Conservation (phyloP, 92 coral and sea anemone species). For the Desmophyllum pertusum region DNA sequence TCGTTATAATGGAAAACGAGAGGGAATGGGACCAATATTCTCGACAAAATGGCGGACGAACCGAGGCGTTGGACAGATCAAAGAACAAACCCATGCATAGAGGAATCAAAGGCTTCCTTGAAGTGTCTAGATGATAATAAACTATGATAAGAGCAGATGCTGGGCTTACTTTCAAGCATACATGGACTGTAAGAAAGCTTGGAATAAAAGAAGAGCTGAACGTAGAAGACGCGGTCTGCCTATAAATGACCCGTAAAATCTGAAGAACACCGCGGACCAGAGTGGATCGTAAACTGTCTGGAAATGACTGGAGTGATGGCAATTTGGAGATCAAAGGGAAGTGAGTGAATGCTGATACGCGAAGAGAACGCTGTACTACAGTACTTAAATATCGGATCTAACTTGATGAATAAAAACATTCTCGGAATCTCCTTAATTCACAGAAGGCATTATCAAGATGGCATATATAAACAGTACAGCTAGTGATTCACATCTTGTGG, state of each 20-base stretch:
- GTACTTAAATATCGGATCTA: too few relatives aligned
- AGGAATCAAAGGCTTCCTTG: constrained; percentile 88
- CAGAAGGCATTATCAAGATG: neutral
- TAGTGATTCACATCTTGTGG: neutral
- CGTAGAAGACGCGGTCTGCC: constrained; percentile 86
- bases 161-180: constrained; percentile 88
- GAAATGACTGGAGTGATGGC: neutral
- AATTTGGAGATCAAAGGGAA: neutral
- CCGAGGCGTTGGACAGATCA: constrained; percentile 64
- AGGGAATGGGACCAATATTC: neutral
- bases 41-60: constrained; percentile 81
- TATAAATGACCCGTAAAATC: constrained; percentile 51
- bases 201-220: constrained; percentile 91
- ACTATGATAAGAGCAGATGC: constrained; percentile 83
- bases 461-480: neutral
- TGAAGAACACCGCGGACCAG: too few relatives aligned
- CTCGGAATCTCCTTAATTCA: neutral
- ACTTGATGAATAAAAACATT: too few relatives aligned
- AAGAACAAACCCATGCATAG: constrained; percentile 87
- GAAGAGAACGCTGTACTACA: neutral
- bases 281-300: neutral
- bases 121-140: constrained; percentile 88
- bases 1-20: neutral
- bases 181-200: constrained; percentile 91
- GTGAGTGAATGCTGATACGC: neutral